Conservation (phyloP, 2,113 vertebrate genomes). For the Cebus imitator region DNA sequence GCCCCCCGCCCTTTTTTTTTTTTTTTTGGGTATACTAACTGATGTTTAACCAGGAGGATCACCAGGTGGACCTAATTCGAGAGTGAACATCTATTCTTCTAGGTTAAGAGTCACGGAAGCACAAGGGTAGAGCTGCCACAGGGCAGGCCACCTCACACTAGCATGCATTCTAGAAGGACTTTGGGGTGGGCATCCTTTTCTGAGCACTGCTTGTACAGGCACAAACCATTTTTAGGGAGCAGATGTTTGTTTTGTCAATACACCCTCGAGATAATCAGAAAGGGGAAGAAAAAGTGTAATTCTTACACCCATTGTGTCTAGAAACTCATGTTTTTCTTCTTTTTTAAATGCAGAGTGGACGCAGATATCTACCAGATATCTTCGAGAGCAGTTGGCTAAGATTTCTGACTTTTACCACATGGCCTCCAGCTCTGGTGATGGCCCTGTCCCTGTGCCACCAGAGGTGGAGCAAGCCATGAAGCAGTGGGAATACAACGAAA, state of each 20-base stretch:
- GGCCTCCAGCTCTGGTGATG: constrained; percentile 69
- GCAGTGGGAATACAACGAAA: constrained; percentile 88
- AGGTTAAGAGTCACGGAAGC: background rate
- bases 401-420: constrained; percentile 85
- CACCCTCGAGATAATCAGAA: background rate
- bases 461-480: constrained; percentile 86
- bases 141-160: background rate
- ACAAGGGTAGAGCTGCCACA: background rate
- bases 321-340: background rate
- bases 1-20: background rate
- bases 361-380: constrained; percentile 86
- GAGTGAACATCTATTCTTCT: background rate
- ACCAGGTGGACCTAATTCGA: background rate
- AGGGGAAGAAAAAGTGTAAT: background rate
- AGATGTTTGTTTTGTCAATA: background rate
- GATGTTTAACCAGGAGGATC: background rate
- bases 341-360: constrained; percentile 84
- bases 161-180: fast-evolving
- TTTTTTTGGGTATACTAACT: background rate
- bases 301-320: background rate
- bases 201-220: fast-evolving
- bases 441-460: constrained; percentile 73
- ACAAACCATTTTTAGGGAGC: background rate
- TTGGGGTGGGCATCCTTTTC: background rate
- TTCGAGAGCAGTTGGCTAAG: constrained; percentile 86